Base-by-base conservation (phyloP, 2,888 invertebrate species). In the Leucophenga montana region DNA sequence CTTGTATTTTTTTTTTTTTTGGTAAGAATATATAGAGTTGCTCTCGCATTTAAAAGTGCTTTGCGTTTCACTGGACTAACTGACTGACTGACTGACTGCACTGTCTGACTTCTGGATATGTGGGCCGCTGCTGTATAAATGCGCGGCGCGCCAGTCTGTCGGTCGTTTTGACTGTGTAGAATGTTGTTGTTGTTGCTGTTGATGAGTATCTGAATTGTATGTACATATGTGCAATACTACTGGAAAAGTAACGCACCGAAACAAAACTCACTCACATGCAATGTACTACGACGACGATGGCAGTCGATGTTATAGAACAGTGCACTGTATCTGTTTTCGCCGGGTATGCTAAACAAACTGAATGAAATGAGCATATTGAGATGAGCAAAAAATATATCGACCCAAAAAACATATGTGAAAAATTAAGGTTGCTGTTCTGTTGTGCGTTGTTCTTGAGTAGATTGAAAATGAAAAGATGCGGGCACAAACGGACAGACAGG, bases 381-480 rank as follows among this genome's bases (percentile, higher is more conserved):
- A 2, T 14, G 57, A 56, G 18, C 27, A 33, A 57, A 13, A 57
- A 57, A 50, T 57, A 39, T 13, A 61, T 39, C 18, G 33, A 61
- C 39, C 39, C 39, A 39, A 71, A 72, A 73, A 71, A 78, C 81
- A 84, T 83, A 83, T 81, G 81, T 81, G 82, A 78, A 84, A 81
- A 81, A 81, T 84, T 81, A 78, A 78, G 78, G 79, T 73, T 74
- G 68, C 69, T 1, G 44, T 14, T 18, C 16, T 39, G 39, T 72
- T 82, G 77, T 77, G 44, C n/a, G 50, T 65, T 65, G 65, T 22
- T 31, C 27, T 18, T 27, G 56, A 44, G 50, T 79, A 74, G 78
- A 84, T 84, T 82, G 77, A 72, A 78, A 73, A 77, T 48, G 65
- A 68, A 76, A 79, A 80, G 73, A 81, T 81, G 81, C 81, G 81